Evolutionary conservation across 1,140 invertebrate genomes (phyloP), one percentile per base, ranked within the genome.

Genomic region (Watersipora subatra): DNA sequence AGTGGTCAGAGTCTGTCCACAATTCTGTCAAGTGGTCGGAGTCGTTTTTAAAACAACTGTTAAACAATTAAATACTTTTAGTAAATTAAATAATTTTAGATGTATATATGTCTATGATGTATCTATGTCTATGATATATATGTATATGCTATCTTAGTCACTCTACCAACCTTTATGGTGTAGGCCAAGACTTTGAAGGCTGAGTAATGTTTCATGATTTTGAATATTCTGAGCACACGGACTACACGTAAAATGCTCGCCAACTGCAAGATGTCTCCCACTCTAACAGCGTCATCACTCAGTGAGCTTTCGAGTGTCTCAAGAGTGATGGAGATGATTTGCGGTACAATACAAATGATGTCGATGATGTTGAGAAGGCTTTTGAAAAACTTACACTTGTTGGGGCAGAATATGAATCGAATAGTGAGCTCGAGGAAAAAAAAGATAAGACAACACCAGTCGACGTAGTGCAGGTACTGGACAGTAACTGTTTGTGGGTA

Each of bases 151-250:
- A n/a, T n/a, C n/a, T n/a, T n/a, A n/a, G n/a, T n/a, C n/a, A n/a
- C n/a, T n/a, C n/a, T 46, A 12, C 34, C n/a, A 7, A 46, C 34
- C 64, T 78, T 78, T 17, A 78, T 78, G 1, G 77, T 78, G 67
- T 78, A 78, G 1, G 76, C 77, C 12, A 78, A 69, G 28, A 78
- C 76, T 63, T 78, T 78, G 69, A 78, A 78, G n/a, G 76, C 77
- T 28, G 71, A 74, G 68, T 78, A 78, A 58, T 78, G 77, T 61
- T 78, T 78, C 77, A 78, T 78, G 25, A 78, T 72, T 69, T 77
- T 77, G 64, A 78, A 77, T 24, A 78, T 76, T 64, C 77, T 62
- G 28, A 78, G 62, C n/a, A 78, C 71, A 12, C 76, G 69, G 1
- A 78, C 70, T 7, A 74, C 73, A 55, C 75, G 66, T 15, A 77